Base-by-base conservation (phyloP, 2,113 vertebrate species). In the Microcebus tavaratra region DNA sequence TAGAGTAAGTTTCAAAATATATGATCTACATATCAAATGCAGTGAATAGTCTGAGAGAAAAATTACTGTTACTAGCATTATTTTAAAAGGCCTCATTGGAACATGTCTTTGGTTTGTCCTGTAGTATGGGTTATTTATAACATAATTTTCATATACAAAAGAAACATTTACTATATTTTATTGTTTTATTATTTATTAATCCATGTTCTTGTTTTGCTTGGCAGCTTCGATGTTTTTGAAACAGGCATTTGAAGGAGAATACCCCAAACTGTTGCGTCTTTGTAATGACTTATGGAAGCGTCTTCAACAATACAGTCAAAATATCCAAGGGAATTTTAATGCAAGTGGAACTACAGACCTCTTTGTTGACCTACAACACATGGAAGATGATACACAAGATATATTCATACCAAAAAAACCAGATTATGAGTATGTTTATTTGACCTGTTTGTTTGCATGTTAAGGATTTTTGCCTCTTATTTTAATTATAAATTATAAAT, bases 231-330 rank as follows among this genome's bases (percentile, higher is more conserved):
- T 98, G 63, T 99, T 99, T 98, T 98, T 99, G 98, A 99, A 99
- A 96, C 99, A 99, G 98, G 99, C 99, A 6, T 99, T 99, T 96
- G 99, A 99, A 98, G 99, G 99, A 65, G 99, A 99, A 98, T 99
- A 99, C 80, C 99, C 99, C 2, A 99, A 99, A 97, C 98, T 99
- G 90, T 86, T 99, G 97, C 98, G 99, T 23, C 99, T 99, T 48
- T 99, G 99, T 98, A 99, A 99, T 88, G 99, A 99, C 83, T 98
- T 99, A 96, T 99, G 99, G 99, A 99, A 99, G 59, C 99, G 99
- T 36, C 99, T 99, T 97, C 99, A 99, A 97, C 99, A 99, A 73
- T 99, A 99, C 90, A 99, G 98, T 93, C 95, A 99, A 96, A 99
- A 98, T 98, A 99, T 99, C 97, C 99, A 99, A 97, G 99, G 99